Conservation (phyloP, 2,797 vertebrate genomes). For the Channa striata region DNA sequence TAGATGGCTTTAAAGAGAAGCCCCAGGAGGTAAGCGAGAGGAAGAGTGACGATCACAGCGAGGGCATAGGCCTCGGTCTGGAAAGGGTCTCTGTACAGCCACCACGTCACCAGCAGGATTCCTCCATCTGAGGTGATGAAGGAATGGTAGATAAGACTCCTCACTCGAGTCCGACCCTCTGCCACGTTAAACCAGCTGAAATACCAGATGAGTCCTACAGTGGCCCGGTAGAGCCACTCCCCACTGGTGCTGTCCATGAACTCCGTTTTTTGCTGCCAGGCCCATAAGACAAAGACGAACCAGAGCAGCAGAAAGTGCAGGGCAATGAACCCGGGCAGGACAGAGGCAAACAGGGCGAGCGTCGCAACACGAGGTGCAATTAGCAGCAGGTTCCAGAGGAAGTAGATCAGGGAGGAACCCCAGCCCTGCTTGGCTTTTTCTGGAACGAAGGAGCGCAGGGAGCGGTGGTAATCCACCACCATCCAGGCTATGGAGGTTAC, state of each 20-base stretch:
- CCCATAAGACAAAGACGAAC: slow-evolving; percentile 88
- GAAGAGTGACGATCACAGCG: slow-evolving; percentile 50
- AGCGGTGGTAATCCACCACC: slow-evolving; percentile 94
- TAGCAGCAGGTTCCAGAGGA: slow-evolving; percentile 95
- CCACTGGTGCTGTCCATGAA: slow-evolving; percentile 88
- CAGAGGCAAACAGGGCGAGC: slow-evolving; percentile 88
- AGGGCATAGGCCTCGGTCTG: slow-evolving; percentile 57
- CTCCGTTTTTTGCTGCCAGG: slow-evolving; percentile 86
- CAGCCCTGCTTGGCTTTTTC: slow-evolving; percentile 86
- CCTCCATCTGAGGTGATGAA: slow-evolving; percentile 87
- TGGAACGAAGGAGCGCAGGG: slow-evolving; percentile 90
- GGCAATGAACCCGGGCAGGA: slow-evolving; percentile 79
- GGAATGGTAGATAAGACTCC: slow-evolving; percentile 89
- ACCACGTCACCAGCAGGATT: slow-evolving; percentile 86
- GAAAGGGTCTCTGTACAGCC: slow-evolving; percentile 66
- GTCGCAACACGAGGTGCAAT: slow-evolving; percentile 88
- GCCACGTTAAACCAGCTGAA: slow-evolving; percentile 97
- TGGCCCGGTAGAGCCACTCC: slow-evolving; percentile 91
- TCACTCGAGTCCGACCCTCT: slow-evolving; percentile 83
- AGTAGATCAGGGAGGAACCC: slow-evolving; percentile 87
- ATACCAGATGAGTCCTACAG: slow-evolving; percentile 92
- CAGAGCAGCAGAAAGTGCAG: slow-evolving; percentile 88
- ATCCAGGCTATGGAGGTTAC: slow-evolving; percentile 93
- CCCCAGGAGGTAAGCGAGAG: slow-evolving; percentile 84
- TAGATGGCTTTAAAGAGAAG: slow-evolving; percentile 87